phyloP scores from a whole-genome alignment of 2,888 invertebrate species.

The Oscheius sp. region DNA sequence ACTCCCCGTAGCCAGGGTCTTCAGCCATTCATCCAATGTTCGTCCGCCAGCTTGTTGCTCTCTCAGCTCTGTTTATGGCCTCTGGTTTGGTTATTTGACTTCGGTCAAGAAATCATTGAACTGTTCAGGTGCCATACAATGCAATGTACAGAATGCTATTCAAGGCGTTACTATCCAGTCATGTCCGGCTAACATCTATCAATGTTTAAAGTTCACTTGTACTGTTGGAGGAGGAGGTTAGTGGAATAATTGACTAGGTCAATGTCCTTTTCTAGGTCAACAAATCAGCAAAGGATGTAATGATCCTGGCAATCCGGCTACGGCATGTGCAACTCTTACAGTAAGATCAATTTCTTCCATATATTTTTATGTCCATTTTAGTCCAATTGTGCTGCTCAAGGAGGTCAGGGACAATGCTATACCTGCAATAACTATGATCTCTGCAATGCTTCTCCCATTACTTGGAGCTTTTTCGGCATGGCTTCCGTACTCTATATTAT shows the following conservation, averaged over 20 bases:
- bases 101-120: not conserved
- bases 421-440: constrained; percentile 10
- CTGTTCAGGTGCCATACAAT: constrained; percentile 22
- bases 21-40: constrained; percentile 24
- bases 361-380: not conserved
- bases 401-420: constrained; percentile 2
- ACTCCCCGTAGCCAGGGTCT: constrained; percentile 10
- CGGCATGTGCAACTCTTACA: not conserved
- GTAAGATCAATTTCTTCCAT: not conserved
- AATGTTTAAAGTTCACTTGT: constrained; percentile 27
- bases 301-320: constrained; percentile 5
- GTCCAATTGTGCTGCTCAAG: constrained; percentile 7
- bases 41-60: constrained; percentile 10
- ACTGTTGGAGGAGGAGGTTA: constrained; percentile 1
- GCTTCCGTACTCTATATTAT: not conserved
- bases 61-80: constrained; percentile 6
- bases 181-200: constrained; percentile 13
- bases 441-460: constrained; percentile 20
- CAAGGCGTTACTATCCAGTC: not conserved
- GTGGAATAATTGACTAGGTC: not conserved
- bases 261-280: constrained; percentile 5
- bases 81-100: not conserved
- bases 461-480: no score
- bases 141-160: constrained; percentile 9
- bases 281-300: constrained; percentile 12